phyloP scores from a whole-genome alignment of 2,113 vertebrate species.

The Megaceryle maxima region DNA sequence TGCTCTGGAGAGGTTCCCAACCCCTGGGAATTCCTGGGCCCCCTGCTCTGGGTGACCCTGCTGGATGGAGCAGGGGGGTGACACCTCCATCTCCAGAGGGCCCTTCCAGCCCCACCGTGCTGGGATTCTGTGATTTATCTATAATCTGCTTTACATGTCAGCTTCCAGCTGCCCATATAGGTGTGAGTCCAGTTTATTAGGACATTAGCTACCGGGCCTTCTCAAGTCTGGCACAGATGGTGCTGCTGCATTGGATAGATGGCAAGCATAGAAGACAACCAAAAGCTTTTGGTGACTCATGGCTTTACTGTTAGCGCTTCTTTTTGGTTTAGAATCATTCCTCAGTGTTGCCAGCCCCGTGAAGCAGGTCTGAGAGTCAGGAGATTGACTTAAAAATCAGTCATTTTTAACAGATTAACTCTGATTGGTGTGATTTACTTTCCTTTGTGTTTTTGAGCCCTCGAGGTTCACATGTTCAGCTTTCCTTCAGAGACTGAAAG shows the following conservation, averaged over 20 bases:
- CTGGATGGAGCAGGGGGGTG: too few relatives aligned
- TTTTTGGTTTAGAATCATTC: neutral
- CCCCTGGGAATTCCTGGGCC: too few relatives aligned
- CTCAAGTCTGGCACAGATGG: neutral
- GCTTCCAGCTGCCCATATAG: neutral
- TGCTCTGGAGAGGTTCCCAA: too few relatives aligned
- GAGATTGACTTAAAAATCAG: neutral
- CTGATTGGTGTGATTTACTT: neutral
- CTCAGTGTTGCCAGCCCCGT: neutral
- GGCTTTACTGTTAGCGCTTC: neutral
- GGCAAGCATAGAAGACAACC: neutral
- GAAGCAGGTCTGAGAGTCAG: neutral
- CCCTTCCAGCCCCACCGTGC: too few relatives aligned
- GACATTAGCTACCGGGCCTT: neutral
- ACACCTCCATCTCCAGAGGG: too few relatives aligned
- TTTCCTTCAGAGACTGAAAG: neutral
- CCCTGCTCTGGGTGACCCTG: too few relatives aligned
- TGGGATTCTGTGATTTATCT: neutral
- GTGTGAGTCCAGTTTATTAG: neutral
- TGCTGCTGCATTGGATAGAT: neutral
- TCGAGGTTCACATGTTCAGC: neutral
- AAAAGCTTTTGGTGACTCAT: neutral
- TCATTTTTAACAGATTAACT: neutral
- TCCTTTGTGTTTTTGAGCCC: neutral
- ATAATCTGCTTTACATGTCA: rapidly evolving